phyloP scores from a whole-genome alignment of 2,113 vertebrate species.

The Aegithalos caudatus region DNA sequence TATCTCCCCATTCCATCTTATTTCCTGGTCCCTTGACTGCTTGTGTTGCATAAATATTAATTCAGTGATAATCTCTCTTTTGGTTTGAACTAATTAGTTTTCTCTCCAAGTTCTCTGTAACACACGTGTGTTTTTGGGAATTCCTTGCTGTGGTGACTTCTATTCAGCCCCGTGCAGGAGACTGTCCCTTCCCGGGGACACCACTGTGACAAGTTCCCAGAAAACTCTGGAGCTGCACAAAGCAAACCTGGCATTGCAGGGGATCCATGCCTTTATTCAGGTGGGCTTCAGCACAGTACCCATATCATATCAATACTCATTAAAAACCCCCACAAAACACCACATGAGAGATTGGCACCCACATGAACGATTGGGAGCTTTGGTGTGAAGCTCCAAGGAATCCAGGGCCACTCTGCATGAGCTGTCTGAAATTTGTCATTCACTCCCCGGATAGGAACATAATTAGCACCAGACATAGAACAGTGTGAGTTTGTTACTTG shows the following conservation, averaged over 20 bases:
- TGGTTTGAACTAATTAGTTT: not conserved
- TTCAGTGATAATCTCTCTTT: not conserved
- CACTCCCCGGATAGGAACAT: accelerated
- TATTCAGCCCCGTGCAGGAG: accelerated
- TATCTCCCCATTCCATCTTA: not conserved
- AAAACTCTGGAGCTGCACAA: not conserved
- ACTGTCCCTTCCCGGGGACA: not conserved
- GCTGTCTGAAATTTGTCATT: not conserved
- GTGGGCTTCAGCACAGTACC: not conserved
- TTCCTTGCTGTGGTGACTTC: not conserved
- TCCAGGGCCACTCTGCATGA: accelerated
- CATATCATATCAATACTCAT: not conserved
- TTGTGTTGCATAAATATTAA: not conserved
- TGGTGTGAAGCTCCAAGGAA: not conserved
- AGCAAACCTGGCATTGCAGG: not conserved
- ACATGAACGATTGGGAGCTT: not conserved
- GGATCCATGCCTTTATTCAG: not conserved
- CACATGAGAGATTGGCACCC: accelerated
- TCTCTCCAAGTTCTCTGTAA: not conserved
- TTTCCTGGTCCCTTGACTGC: not conserved
- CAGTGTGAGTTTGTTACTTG: not conserved
- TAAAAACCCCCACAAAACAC: accelerated
- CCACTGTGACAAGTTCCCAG: not conserved
- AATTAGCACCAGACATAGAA: not conserved
- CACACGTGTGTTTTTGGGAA: not conserved